Percentiles rank a stretch among this genome's conserved stretches.
These are phyloP conservation scores for Yponomeuta evonymella DNA, from an alignment of 2,888 invertebrate genomes.

Conservation along the genomic window DNA sequence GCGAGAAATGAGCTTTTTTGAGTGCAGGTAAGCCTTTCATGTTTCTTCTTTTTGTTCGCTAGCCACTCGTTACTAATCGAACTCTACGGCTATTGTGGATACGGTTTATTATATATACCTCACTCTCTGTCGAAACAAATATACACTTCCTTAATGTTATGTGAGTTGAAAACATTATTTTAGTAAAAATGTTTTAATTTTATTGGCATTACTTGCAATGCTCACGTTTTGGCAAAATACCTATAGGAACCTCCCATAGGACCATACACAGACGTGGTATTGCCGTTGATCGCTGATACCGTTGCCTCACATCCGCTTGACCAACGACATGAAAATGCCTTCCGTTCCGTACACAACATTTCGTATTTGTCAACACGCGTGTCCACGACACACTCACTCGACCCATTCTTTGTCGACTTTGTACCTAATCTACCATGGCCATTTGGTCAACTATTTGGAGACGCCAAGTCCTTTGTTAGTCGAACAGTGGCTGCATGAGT, in stretches of 20 bases:
- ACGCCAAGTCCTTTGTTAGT: not conserved
- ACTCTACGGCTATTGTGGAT: too few species aligned
- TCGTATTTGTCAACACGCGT: slow-evolving; percentile 48
- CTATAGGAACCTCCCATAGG: slow-evolving; percentile 11
- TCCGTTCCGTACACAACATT: slow-evolving; percentile 68
- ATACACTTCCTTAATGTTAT: too few species aligned
- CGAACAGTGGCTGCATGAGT: not conserved
- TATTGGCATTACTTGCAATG: too few species aligned
- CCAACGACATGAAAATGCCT: slow-evolving; percentile 57
- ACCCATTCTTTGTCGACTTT: slow-evolving; percentile 54
- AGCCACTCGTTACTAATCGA: too few species aligned
- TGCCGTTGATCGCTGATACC: slow-evolving; percentile 24
- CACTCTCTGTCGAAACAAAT: too few species aligned
- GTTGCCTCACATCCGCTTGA: slow-evolving; percentile 65
- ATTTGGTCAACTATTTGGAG: not conserved
- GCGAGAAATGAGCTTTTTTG: too few species aligned
- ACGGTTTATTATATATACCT: too few species aligned
- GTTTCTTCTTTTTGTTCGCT: too few species aligned
- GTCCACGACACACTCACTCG: slow-evolving; percentile 22
- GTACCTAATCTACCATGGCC: slow-evolving; percentile 55
- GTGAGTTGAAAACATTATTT: too few species aligned
- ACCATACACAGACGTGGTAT: slow-evolving; percentile 33
- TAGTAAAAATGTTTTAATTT: too few species aligned
- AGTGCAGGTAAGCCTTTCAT: too few species aligned
- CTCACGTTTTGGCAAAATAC: too few species aligned